Percentiles rank a stretch among this genome's conserved stretches.
Conservation (phyloP, 1,140 invertebrate genomes). For the Solenopsis fugax region DNA sequence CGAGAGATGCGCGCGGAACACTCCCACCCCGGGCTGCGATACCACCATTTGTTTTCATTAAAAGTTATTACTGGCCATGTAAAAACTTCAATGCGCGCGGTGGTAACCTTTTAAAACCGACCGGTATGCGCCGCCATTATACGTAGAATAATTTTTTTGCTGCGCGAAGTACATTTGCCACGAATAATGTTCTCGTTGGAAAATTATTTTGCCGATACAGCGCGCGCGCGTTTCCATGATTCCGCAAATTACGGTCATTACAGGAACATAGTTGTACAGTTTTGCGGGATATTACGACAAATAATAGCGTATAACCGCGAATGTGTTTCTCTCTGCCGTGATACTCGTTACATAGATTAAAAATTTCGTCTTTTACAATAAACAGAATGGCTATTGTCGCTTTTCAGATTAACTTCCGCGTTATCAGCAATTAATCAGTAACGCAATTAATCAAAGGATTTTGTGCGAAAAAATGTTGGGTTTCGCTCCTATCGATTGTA, state of each 20-base stretch:
- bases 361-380: slow-evolving; percentile 23
- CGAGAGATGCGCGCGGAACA: slow-evolving; percentile 47
- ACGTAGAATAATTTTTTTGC: slow-evolving; percentile 59
- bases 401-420: background rate
- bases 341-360: slow-evolving; percentile 31
- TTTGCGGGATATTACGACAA: slow-evolving; percentile 39
- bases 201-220: slow-evolving; percentile 52
- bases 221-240: slow-evolving; percentile 43
- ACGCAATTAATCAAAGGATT: slow-evolving; percentile 20
- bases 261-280: slow-evolving; percentile 39
- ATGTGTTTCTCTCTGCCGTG: background rate
- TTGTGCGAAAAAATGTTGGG: background rate
- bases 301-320: slow-evolving; percentile 39
- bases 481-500: background rate
- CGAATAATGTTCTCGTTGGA: slow-evolving; percentile 44
- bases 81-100: slow-evolving; percentile 71
- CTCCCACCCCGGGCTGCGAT: slow-evolving; percentile 15
- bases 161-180: slow-evolving; percentile 38
- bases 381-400: background rate
- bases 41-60: slow-evolving; percentile 73
- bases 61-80: slow-evolving; percentile 74
- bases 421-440: slow-evolving; percentile 18
- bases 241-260: slow-evolving; percentile 54
- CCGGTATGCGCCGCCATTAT: slow-evolving; percentile 59
- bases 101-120: slow-evolving; percentile 72